phyloP scores from a whole-genome alignment of 2,113 vertebrate genomes.

The Bombycilla garrulus region DNA sequence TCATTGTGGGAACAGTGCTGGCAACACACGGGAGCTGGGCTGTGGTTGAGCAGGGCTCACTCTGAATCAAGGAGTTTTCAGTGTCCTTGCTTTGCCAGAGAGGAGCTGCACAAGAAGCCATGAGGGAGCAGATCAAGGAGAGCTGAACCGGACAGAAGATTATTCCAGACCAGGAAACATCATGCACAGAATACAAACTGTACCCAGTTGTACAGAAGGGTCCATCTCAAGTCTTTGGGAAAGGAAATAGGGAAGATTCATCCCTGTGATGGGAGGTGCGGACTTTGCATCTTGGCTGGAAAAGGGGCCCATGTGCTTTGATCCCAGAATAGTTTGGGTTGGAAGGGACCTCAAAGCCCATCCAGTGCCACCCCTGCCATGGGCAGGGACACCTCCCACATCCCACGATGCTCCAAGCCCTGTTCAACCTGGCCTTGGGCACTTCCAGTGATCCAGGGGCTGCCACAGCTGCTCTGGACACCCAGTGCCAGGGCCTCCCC shows the following conservation, averaged over 20 bases:
- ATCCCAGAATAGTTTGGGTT: not conserved
- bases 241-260: not conserved
- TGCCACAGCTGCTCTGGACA: not conserved
- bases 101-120: not conserved
- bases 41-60: not conserved
- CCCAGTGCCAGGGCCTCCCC: not conserved
- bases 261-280: not conserved
- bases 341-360: not conserved
- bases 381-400: not conserved
- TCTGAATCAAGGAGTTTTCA: not conserved
- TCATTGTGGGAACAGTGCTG: not conserved
- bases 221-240: rapidly evolving
- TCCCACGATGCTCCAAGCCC: not conserved
- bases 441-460: not conserved
- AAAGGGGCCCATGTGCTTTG: not conserved
- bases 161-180: not conserved
- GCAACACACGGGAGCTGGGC: not conserved
- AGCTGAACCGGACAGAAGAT: not conserved
- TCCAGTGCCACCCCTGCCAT: not conserved
- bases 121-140: not conserved
- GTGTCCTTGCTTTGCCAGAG: not conserved
- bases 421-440: rapidly evolving
- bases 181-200: not conserved
- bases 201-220: not conserved
- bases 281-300: not conserved